Evolutionary conservation across 2,888 invertebrate species (phyloP), one percentile per base, ranked within the genome.

Genomic region (Molorchus minor): DNA sequence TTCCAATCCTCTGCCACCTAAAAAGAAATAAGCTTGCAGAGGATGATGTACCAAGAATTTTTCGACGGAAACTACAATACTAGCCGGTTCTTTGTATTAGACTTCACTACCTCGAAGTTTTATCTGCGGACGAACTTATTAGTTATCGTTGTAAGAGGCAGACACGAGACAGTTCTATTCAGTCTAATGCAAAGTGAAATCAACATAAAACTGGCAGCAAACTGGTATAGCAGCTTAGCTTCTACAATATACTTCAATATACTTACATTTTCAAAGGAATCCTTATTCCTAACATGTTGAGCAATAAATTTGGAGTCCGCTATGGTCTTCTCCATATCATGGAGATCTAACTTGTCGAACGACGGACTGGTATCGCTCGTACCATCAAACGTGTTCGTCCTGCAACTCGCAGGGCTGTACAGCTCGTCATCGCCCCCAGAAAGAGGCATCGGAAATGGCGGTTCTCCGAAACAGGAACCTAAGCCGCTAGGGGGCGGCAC

Each of bases 1-100:
- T 97, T 97, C 98, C 98, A 98, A 83, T 98, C 98, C 83, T 96
- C 96, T 81, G 93, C 93, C 75, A 95, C 93, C 94, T 94, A 82
- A 1, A 33, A n/a, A 33, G 33, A 33, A 3, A n/a, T n/a, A n/a
- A n/a, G n/a, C n/a, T n/a, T n/a, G n/a, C 15, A 40, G 4, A 5
- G 8, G 38, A 5, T 15, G 38, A 7, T 5, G 4, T 38, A 7
- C 12, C n/a, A 15, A 12, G 13, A 40, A n/a, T 3, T 40, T 8
- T 10, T 19, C 3, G 4, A 10, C 3, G 3, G 2, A 2, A 15
- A 15, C 2, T 10, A 15, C 15, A 3, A n/a, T n/a, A n/a, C n/a
- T n/a, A n/a, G n/a, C n/a, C n/a, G n/a, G n/a, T n/a, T n/a, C n/a
- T n/a, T n/a, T n/a, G n/a, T n/a, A n/a, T n/a, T n/a, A n/a, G n/a